These are phyloP conservation scores for Forbesichthys papilliferus DNA, from an alignment of 2,113 vertebrate genomes.

Conservation along the genomic window DNA sequence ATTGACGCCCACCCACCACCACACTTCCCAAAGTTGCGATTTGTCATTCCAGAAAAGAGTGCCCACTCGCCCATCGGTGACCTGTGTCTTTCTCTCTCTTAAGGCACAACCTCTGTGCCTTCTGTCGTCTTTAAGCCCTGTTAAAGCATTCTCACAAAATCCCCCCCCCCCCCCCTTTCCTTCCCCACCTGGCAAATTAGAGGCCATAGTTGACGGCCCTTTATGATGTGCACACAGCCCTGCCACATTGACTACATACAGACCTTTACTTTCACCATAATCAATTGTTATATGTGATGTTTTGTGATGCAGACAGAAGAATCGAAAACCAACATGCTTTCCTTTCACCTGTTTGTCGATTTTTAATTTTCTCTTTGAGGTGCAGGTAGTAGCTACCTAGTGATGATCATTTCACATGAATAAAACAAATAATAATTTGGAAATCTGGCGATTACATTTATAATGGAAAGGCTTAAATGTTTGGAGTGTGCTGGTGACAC, in stretches of 20 bases:
- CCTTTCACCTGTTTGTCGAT: constrained; percentile 59
- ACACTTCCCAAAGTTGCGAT: constrained; percentile 49
- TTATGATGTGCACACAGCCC: constrained; percentile 30
- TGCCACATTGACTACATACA: neutral
- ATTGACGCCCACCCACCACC: constrained; percentile 38
- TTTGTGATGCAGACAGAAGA: constrained; percentile 44
- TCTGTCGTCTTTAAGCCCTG: constrained; percentile 44
- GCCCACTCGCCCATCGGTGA: constrained; percentile 43
- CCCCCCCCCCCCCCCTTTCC: constrained; percentile 13
- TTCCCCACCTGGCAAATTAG: constrained; percentile 19
- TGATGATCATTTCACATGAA: constrained; percentile 57
- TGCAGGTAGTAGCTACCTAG: constrained; percentile 61
- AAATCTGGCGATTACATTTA: constrained; percentile 49
- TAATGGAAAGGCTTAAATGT: constrained; percentile 53
- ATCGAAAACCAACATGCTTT: constrained; percentile 53
- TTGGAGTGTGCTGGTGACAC: constrained; percentile 37
- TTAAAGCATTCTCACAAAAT: constrained; percentile 32
- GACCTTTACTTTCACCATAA: constrained; percentile 30
- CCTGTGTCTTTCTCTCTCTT: constrained; percentile 51
- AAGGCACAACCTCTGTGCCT: constrained; percentile 65
- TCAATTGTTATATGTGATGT: constrained; percentile 24
- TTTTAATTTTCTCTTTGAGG: constrained; percentile 54
- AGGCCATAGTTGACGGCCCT: constrained; percentile 1
- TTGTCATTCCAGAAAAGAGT: constrained; percentile 64
- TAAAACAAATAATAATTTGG: constrained; percentile 26